Conservation (phyloP, 1,140 invertebrate species). For the Drosophila setifemur region DNA sequence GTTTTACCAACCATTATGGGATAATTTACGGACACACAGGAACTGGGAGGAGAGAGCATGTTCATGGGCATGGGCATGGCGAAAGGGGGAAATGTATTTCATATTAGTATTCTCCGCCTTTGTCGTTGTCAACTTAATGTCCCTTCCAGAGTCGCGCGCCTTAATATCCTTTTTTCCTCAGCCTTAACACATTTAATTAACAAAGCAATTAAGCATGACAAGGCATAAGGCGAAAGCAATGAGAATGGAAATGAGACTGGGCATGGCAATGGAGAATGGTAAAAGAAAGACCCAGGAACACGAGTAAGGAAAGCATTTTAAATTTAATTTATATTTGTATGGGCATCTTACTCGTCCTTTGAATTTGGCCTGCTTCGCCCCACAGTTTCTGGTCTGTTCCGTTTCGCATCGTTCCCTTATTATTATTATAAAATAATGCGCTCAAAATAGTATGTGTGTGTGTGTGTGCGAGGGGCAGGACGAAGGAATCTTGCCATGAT, state of each 20-base stretch:
- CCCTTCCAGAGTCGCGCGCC: constrained; percentile 60
- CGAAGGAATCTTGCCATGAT: constrained; percentile 51
- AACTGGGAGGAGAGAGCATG: not conserved
- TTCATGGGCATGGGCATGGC: too few relatives aligned
- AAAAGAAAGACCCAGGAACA: constrained; percentile 13
- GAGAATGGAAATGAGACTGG: constrained; percentile 47
- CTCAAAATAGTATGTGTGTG: constrained; percentile 38
- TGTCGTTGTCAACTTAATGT: constrained; percentile 72
- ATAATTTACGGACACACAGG: constrained; percentile 57
- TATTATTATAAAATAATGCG: constrained; percentile 59
- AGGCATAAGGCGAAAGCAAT: constrained; percentile 65
- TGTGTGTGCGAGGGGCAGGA: constrained; percentile 30
- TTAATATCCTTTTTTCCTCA: constrained; percentile 64
- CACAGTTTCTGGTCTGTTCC: constrained; percentile 26
- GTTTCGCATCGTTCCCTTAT: constrained; percentile 24
- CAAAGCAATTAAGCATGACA: constrained; percentile 79
- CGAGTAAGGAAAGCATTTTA: constrained; percentile 59
- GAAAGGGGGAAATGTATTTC: constrained; percentile 53
- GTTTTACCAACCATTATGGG: constrained; percentile 56
- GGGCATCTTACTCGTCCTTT: not conserved
- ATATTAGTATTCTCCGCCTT: constrained; percentile 59
- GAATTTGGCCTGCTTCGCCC: not conserved
- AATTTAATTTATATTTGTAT: constrained; percentile 67
- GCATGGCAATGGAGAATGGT: not conserved
- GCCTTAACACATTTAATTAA: constrained; percentile 78